A percentile compares a stretch with the other conserved stretches of the same genome.
Evolutionary conservation across 2,797 vertebrate genomes (phyloP).

Genomic region (Rhinatrema bivittatum): DNA sequence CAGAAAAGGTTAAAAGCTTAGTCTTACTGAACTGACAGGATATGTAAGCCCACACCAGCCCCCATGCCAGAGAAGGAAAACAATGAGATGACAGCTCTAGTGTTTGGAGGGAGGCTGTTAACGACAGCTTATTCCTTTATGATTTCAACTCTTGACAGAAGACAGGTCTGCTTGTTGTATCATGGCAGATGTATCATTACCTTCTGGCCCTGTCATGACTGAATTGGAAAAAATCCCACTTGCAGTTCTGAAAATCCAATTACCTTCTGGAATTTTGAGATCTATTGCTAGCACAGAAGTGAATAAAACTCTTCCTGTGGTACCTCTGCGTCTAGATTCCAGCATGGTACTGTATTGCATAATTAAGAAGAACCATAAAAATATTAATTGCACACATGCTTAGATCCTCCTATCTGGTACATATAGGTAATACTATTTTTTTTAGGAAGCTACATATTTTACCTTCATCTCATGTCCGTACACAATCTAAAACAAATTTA

Average conservation of each 20-base stretch:
- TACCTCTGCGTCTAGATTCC: slow-evolving; percentile 18
- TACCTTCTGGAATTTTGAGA: slow-evolving; percentile 45
- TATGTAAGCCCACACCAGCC: slow-evolving; percentile 56
- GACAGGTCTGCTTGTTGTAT: slow-evolving; percentile 90
- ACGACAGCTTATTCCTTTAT: slow-evolving; percentile 95
- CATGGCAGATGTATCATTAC: slow-evolving; percentile 93
- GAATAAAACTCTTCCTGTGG: slow-evolving; percentile 19
- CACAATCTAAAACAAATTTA: too few species aligned
- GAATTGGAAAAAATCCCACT: slow-evolving; percentile 42
- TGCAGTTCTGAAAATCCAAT: slow-evolving; percentile 50
- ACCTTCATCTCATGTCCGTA: too few species aligned
- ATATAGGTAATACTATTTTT: too few species aligned
- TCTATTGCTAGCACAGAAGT: slow-evolving; percentile 15
- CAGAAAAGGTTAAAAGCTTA: slow-evolving; percentile 63
- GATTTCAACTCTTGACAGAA: slow-evolving; percentile 92
- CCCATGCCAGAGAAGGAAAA: slow-evolving; percentile 53
- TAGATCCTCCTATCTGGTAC: slow-evolving; percentile 11
- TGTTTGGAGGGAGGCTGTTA: slow-evolving; percentile 83
- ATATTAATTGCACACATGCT: slow-evolving; percentile 23
- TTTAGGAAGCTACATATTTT: too few species aligned
- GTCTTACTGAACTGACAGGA: slow-evolving; percentile 69
- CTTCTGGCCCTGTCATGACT: slow-evolving; percentile 89
- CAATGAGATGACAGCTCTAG: slow-evolving; percentile 78
- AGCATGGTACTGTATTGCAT: slow-evolving; percentile 4
- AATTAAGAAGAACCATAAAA: slow-evolving; percentile 13